Percentiles rank a stretch among this genome's conserved stretches.
phyloP scores from a whole-genome alignment of 2,113 vertebrate species.

The Ammodytes marinus region DNA sequence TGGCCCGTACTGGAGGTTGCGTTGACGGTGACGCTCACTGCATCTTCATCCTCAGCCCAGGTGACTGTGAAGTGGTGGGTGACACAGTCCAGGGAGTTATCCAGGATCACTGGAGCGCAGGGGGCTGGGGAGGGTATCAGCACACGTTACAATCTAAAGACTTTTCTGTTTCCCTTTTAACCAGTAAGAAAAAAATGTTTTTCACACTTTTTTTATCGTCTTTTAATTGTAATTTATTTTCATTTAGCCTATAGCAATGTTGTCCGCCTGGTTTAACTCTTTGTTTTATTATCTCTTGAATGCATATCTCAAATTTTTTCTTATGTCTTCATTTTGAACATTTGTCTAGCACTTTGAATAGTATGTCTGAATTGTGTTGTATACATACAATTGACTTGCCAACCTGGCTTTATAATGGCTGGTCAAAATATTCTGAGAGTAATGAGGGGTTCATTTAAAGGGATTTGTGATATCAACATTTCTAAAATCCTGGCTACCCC shows the following conservation, averaged over 20 bases:
- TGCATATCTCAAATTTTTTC: too few relatives aligned
- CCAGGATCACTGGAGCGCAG: conserved; percentile 74
- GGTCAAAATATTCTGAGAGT: background rate
- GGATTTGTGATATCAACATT: background rate
- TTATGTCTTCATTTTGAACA: too few relatives aligned
- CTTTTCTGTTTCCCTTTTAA: too few relatives aligned
- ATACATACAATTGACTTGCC: too few relatives aligned
- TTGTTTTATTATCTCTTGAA: too few relatives aligned
- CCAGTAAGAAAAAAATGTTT: too few relatives aligned
- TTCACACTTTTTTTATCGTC: too few relatives aligned
- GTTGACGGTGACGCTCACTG: conserved; percentile 51
- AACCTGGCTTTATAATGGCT: too few relatives aligned
- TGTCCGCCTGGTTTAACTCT: too few relatives aligned
- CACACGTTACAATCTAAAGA: background rate
- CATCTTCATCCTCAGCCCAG: conserved; percentile 69
- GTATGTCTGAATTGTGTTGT: too few relatives aligned
- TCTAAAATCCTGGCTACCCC: background rate
- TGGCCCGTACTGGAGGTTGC: conserved; percentile 67
- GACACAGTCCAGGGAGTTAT: conserved; percentile 66
- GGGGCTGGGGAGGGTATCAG: conserved; percentile 65
- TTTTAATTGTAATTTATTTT: too few relatives aligned
- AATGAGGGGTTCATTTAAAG: background rate
- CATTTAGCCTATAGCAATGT: too few relatives aligned
- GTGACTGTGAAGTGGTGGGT: conserved; percentile 66
- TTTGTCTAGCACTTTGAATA: background rate